Conservation (phyloP, 2,888 invertebrate genomes). For the Cerastis rubricosa region DNA sequence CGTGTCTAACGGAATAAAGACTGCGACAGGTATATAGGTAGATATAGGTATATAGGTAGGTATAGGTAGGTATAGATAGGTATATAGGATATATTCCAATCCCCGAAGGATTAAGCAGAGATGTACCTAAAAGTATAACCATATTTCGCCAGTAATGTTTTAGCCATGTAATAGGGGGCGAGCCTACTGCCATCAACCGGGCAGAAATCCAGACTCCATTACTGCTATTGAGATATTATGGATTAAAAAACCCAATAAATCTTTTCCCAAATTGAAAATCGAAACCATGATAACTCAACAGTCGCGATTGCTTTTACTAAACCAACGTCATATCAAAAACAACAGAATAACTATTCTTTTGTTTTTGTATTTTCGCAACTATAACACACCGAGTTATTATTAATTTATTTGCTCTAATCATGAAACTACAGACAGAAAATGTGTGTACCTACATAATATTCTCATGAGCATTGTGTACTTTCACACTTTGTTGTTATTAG, state of each 20-base stretch:
- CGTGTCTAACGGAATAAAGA: no score
- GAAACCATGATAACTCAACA: not conserved
- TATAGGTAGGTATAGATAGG: no score
- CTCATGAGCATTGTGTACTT: constrained; percentile 41
- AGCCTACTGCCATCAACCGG: not conserved
- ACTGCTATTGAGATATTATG: not conserved
- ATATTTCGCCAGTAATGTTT: not conserved
- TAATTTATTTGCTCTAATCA: not conserved
- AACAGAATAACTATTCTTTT: not conserved
- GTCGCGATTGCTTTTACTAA: not conserved
- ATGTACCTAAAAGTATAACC: not conserved
- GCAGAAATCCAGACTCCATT: not conserved
- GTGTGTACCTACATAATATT: constrained; percentile 1
- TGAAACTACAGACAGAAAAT: constrained; percentile 19
- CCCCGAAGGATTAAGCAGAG: not conserved
- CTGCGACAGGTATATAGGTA: no score
- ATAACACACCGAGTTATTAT: not conserved
- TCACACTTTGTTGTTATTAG: constrained; percentile 38
- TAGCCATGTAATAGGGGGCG: not conserved
- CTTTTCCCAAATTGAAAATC: not conserved
- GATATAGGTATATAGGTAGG: no score
- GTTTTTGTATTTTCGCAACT: constrained; percentile 22
- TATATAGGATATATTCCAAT: no score
- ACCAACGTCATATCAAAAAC: not conserved
- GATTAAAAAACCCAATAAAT: not conserved